phyloP scores from a whole-genome alignment of 1,140 invertebrate genomes.

The Microvelia longipes region DNA sequence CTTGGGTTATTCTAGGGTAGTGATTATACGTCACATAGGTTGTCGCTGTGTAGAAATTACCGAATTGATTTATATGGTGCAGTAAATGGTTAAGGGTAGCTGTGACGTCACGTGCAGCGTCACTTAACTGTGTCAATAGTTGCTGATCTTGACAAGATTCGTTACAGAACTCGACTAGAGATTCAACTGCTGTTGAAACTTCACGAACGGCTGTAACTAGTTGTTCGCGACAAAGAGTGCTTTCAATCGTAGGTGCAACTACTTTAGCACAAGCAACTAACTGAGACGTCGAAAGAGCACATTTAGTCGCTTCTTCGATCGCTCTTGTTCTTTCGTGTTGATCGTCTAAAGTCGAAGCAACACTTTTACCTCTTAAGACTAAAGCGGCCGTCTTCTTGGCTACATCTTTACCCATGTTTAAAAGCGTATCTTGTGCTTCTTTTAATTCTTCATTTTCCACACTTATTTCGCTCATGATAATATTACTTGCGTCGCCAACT shows the following conservation, averaged over 20 bases:
- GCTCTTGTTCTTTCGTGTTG: slow-evolving; percentile 71
- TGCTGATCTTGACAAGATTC: slow-evolving; percentile 47
- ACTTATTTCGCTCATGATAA: slow-evolving; percentile 83
- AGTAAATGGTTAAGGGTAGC: slow-evolving; percentile 77
- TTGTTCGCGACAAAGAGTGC: slow-evolving; percentile 85
- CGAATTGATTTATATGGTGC: slow-evolving; percentile 61
- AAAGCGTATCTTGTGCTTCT: slow-evolving; percentile 67
- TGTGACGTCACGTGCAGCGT: slow-evolving; percentile 77
- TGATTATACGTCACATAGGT: slow-evolving; percentile 69
- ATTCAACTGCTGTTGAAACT: slow-evolving; percentile 82
- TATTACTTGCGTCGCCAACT: slow-evolving; percentile 88
- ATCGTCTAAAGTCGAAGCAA: slow-evolving; percentile 69
- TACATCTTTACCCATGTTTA: slow-evolving; percentile 84
- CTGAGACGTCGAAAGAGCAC: slow-evolving; percentile 92
- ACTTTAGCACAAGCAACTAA: slow-evolving; percentile 93
- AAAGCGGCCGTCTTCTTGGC: slow-evolving; percentile 91
- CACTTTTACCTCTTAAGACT: slow-evolving; percentile 85
- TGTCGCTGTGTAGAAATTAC: slow-evolving; percentile 32
- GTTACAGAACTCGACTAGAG: slow-evolving; percentile 73
- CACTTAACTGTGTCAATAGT: slow-evolving; percentile 57
- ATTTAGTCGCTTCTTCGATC: slow-evolving; percentile 85
- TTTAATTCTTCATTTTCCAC: slow-evolving; percentile 67
- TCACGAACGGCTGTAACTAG: slow-evolving; percentile 81
- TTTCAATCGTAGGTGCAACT: slow-evolving; percentile 68
- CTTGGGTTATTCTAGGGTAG: slow-evolving; percentile 71